phyloP scores from a whole-genome alignment of 2,113 vertebrate species.

The Sinocyclocheilus anophthalmus region DNA sequence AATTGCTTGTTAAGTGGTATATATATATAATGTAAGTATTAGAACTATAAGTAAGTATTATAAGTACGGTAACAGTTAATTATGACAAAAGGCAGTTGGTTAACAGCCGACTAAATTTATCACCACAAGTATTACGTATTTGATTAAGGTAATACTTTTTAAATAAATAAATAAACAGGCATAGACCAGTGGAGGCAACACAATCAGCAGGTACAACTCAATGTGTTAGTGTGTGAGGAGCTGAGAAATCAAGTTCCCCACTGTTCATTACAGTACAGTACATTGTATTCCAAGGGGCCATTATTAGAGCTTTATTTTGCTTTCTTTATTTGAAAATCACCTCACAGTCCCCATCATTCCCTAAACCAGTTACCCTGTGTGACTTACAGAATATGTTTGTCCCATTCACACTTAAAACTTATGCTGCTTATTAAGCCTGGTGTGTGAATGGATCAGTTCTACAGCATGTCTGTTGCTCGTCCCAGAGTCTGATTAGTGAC shows the following conservation, averaged over 20 bases:
- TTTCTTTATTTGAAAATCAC: slow-evolving; percentile 62
- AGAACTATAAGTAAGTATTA: too few relatives aligned
- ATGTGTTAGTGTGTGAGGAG: slow-evolving; percentile 54
- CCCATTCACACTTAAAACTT: neutral
- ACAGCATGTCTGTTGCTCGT: neutral
- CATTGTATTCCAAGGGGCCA: slow-evolving; percentile 69
- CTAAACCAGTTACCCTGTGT: neutral
- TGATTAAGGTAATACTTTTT: too few relatives aligned
- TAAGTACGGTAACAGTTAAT: too few relatives aligned
- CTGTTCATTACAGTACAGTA: slow-evolving; percentile 78
- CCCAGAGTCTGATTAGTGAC: neutral
- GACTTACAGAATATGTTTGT: neutral
- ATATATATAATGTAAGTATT: too few relatives aligned
- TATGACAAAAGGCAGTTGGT: too few relatives aligned
- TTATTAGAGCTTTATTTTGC: slow-evolving; percentile 64
- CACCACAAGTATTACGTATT: too few relatives aligned
- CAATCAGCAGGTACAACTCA: neutral
- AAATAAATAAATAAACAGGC: too few relatives aligned
- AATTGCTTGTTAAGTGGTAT: too few relatives aligned
- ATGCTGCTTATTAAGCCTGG: slow-evolving; percentile 11
- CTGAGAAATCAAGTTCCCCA: slow-evolving; percentile 12
- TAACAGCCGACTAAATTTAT: too few relatives aligned
- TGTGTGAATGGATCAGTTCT: neutral
- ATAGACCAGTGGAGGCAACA: neutral
- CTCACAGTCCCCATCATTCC: slow-evolving; percentile 59